Base-by-base conservation (phyloP, 2,797 vertebrate genomes). In the Hyperoplus immaculatus region DNA sequence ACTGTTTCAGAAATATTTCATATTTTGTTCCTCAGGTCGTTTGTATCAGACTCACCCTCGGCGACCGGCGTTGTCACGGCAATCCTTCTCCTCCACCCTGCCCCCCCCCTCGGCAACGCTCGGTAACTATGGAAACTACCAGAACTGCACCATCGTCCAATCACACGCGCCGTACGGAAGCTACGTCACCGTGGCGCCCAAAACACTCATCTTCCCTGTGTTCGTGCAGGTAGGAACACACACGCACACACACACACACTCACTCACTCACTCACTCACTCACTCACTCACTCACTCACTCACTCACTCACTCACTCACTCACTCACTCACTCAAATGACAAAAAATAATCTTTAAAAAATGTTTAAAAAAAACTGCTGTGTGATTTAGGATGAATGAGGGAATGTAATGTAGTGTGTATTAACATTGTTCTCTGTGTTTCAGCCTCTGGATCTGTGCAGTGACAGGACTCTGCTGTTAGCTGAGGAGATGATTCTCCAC, bases 401-500 rank as follows among this genome's bases (percentile, higher is more conserved):
- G 29, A 29, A 29, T 29, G 29, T 29, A 29, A 29, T n/a, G n/a
- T n/a, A n/a, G n/a, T 7, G 16, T 3, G 38, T 42, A 18, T 68
- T 59, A 21, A 51, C 73, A 7, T 45, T 51, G 49, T 78, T 77
- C 36, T 50, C 29, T 29, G 29, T 29, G 29, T 29, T 29, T 29
- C 63, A 98, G 97, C 97, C 97, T 12, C 83, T 98, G 72, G 97
- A 99, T 82, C 95, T 98, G 64, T 97, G 97, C 89, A 97, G 96
- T 0, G 96, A 95, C 69, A 93, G 97, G 92, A 96, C 95, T 2
- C 94, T 98, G 67, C 87, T 97, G 65, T 87, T 98, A 89, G 97
- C 96, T 0, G 97, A 98, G 76, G 96, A 98, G 77, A 94, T 98
- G 94, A 86, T 97, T 11, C 94, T 98, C 5, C 97, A 97, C 0